Evolutionary conservation across 2,888 invertebrate species (phyloP).

Genomic region (Polymixis lichenea): DNA sequence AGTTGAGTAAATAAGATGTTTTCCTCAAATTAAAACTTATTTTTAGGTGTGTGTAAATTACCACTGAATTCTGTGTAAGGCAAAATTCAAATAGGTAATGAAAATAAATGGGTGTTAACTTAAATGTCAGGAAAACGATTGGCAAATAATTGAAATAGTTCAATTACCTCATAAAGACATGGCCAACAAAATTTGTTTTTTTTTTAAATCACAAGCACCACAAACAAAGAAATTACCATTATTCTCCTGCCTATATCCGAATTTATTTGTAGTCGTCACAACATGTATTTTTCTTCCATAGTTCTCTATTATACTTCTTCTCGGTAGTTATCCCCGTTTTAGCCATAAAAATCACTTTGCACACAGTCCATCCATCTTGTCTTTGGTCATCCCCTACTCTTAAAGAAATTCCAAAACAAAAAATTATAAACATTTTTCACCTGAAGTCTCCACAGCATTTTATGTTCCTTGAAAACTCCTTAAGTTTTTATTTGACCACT

Average conservation of each 20-base stretch:
- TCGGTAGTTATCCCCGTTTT: background rate
- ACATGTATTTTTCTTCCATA: background rate
- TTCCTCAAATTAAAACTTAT: conserved; percentile 55
- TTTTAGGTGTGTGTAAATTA: conserved; percentile 43
- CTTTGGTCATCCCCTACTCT: no score
- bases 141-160: conserved; percentile 7
- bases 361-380: no score
- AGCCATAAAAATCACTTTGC: no score
- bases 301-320: background rate
- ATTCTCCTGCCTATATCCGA: background rate
- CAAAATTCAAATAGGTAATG: conserved; percentile 3
- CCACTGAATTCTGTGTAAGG: conserved; percentile 10
- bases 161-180: background rate
- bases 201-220: background rate
- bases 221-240: background rate
- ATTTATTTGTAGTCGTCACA: background rate
- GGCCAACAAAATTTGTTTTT: background rate
- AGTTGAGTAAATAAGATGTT: conserved; percentile 49
- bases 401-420: background rate
- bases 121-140: conserved; percentile 23
- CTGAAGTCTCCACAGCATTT: conserved; percentile 62
- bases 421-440: background rate
- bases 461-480: conserved; percentile 85
- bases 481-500: conserved; percentile 91
- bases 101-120: conserved; percentile 23